These are phyloP conservation scores for Styela plicata DNA, from an alignment of 23 tunicate genomes.

Conservation along the genomic window DNA sequence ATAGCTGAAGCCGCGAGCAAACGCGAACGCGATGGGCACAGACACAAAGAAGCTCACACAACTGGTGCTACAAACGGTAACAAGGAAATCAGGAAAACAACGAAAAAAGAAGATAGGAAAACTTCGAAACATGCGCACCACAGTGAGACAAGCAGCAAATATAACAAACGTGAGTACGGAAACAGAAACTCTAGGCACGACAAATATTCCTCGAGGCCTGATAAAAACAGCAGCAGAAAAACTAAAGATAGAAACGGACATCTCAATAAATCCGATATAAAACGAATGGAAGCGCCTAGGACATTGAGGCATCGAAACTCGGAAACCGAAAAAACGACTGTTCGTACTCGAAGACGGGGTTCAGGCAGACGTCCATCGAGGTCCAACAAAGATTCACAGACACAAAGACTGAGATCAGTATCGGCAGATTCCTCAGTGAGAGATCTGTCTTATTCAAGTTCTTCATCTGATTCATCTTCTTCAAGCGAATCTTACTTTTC, in stretches of 20 bases:
- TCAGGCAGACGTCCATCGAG: not conserved
- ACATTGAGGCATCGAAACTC: not conserved
- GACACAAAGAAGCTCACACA: not conserved
- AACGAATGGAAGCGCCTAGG: conserved; percentile 5
- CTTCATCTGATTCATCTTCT: conserved; percentile 5
- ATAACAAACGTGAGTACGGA: not conserved
- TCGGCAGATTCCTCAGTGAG: conserved; percentile 26
- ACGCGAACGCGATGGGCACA: not conserved
- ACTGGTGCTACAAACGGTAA: not conserved
- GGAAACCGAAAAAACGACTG: not conserved
- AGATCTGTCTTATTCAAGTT: conserved; percentile 23
- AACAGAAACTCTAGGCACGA: not conserved
- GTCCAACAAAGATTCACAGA: not conserved
- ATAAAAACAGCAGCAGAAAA: not conserved
- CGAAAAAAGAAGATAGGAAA: not conserved
- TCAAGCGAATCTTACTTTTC: not conserved
- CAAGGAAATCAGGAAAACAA: not conserved
- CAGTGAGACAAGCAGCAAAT: not conserved
- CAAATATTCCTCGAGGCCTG: not conserved
- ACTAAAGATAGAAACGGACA: not conserved
- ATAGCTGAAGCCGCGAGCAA: not conserved
- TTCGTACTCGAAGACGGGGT: not conserved
- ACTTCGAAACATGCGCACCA: not conserved
- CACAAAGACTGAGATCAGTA: not conserved
- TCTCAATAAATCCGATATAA: not conserved